Evolutionary conservation across 2,113 vertebrate genomes (phyloP).

Genomic region (Seriola dumerili): DNA sequence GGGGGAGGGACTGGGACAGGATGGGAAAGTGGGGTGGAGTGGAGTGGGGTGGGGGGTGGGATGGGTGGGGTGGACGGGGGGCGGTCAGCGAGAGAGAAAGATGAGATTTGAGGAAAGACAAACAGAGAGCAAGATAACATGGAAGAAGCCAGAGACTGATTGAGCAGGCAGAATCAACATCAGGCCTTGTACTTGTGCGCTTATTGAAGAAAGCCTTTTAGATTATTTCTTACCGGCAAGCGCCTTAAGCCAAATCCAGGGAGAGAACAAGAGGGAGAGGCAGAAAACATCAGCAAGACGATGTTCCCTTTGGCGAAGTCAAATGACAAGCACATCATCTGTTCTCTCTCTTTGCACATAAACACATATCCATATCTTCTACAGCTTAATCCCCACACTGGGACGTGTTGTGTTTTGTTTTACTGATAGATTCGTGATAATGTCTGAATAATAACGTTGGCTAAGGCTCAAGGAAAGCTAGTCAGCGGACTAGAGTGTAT

Average conservation of each 20-base stretch:
- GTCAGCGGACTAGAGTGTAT: too few species aligned
- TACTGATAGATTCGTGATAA: background rate
- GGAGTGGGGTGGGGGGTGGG: too few species aligned
- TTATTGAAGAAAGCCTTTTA: conserved; percentile 57
- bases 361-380: background rate
- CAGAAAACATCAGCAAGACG: conserved; percentile 42
- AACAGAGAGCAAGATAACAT: conserved; percentile 20
- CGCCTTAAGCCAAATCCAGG: conserved; percentile 49
- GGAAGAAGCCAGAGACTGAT: conserved; percentile 28
- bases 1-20: background rate
- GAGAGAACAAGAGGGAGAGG: conserved; percentile 35
- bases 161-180: conserved; percentile 38
- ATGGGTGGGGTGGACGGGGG: too few species aligned
- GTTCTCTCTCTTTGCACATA: conserved; percentile 6
- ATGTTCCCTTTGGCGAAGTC: conserved; percentile 48
- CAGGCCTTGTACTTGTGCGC: conserved; percentile 20
- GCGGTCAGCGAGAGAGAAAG: background rate
- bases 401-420: background rate
- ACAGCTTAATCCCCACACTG: conserved; percentile 8
- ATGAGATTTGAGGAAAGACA: conserved; percentile 33
- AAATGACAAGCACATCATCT: conserved; percentile 42
- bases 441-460: background rate
- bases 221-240: conserved; percentile 44
- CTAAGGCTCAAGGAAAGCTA: background rate
- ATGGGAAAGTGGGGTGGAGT: background rate